These are phyloP conservation scores for Pelvicachromis taeniatus DNA, from an alignment of 2,113 vertebrate species.

Conservation along the genomic window DNA sequence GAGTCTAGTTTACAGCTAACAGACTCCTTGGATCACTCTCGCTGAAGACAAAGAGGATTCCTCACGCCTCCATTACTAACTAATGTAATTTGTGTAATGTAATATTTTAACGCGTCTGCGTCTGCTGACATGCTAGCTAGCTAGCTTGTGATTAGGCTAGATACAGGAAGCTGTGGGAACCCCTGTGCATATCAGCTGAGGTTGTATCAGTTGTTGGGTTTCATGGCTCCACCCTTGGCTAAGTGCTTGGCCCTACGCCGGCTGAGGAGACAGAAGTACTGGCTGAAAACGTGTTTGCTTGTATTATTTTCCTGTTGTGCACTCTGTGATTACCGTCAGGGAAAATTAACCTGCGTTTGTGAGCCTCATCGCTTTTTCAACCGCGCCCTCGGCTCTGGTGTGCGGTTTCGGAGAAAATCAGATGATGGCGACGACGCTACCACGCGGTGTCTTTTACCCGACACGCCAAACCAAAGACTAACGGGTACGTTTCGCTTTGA, in stretches of 20 bases:
- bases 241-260: not conserved
- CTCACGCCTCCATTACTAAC: slow-evolving; percentile 58
- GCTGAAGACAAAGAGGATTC: slow-evolving; percentile 55
- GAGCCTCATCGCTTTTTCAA: not conserved
- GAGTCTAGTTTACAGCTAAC: slow-evolving; percentile 46
- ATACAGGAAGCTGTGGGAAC: slow-evolving; percentile 56
- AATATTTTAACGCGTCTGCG: slow-evolving; percentile 56
- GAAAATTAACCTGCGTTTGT: not conserved
- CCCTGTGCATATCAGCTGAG: slow-evolving; percentile 33
- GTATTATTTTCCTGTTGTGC: slow-evolving; percentile 2
- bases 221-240: not conserved
- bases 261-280: not conserved
- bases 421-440: not conserved
- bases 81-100: slow-evolving; percentile 64
- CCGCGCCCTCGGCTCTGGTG: not conserved
- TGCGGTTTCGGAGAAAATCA: not conserved
- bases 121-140: slow-evolving; percentile 50
- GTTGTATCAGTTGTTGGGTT: slow-evolving; percentile 16
- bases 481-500: not conserved
- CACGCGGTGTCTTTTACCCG: not conserved
- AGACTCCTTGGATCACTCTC: slow-evolving; percentile 52
- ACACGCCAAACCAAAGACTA: not conserved
- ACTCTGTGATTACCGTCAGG: slow-evolving; percentile 7
- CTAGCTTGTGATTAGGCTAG: slow-evolving; percentile 51
- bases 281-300: not conserved